These are phyloP conservation scores for Napeogenes inachia DNA, from an alignment of 2,888 invertebrate genomes.

Conservation along the genomic window DNA sequence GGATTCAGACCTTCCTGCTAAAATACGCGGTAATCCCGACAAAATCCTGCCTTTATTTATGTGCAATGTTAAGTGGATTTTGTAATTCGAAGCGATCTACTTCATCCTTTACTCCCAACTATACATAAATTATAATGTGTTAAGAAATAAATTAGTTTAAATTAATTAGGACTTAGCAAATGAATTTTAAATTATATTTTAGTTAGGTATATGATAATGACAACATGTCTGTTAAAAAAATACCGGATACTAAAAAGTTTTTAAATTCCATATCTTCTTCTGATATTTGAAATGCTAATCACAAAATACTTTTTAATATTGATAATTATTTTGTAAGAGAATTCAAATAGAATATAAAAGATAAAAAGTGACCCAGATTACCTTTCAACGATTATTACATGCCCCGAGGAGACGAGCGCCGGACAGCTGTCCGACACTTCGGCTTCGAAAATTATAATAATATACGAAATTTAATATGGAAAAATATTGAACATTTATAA, in stretches of 20 bases:
- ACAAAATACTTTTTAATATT: slow-evolving; percentile 1
- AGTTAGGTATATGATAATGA: no score
- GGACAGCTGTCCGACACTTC: slow-evolving; percentile 2
- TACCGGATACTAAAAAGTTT: no score
- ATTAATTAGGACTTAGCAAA: slow-evolving; percentile 8
- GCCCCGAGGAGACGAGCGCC: slow-evolving; percentile 2
- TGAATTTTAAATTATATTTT: no score
- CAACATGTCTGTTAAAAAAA: not conserved
- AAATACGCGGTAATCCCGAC: slow-evolving; percentile 54
- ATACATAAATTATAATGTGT: slow-evolving; percentile 16
- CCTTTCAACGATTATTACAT: slow-evolving; percentile 9
- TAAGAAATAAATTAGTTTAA: slow-evolving; percentile 3
- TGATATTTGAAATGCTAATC: not conserved
- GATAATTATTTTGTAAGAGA: slow-evolving; percentile 6
- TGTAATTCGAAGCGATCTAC: slow-evolving; percentile 27
- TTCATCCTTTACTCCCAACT: slow-evolving; percentile 16
- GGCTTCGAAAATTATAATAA: slow-evolving; percentile 2
- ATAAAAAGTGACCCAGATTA: slow-evolving; percentile 22
- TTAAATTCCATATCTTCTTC: no score
- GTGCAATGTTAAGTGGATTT: slow-evolving; percentile 41
- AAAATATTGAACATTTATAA: not conserved
- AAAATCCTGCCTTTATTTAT: slow-evolving; percentile 51
- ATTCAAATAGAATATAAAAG: slow-evolving; percentile 13
- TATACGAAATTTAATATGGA: not conserved
- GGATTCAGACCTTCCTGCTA: slow-evolving; percentile 49